Conservation (phyloP, 2,797 vertebrate genomes). For the Phataginus tricuspis region DNA sequence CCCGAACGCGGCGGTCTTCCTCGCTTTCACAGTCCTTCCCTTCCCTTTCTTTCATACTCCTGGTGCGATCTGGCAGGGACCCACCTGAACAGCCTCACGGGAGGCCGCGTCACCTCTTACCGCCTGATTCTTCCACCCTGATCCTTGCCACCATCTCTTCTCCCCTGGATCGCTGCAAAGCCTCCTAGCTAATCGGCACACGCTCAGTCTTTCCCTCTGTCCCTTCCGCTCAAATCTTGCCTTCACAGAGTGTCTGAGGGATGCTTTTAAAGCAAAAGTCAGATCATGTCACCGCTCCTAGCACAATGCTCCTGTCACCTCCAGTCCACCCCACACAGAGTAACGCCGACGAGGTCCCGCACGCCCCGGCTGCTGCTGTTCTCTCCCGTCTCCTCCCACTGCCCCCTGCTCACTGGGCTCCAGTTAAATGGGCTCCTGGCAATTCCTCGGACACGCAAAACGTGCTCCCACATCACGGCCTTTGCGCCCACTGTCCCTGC, state of each 20-base stretch:
- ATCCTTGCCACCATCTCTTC: background rate
- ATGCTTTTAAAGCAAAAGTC: background rate
- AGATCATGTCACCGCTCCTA: background rate
- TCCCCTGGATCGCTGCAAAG: background rate
- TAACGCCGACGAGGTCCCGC: background rate
- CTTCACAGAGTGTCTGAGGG: background rate
- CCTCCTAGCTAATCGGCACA: background rate
- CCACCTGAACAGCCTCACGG: background rate
- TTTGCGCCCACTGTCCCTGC: background rate
- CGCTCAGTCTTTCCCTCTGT: background rate
- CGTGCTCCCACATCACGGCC: background rate
- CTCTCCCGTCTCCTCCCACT: background rate
- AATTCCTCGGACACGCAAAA: background rate
- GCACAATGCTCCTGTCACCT: background rate
- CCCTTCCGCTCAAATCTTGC: background rate
- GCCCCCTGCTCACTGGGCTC: background rate
- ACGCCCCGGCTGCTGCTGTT: background rate
- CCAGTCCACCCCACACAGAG: background rate
- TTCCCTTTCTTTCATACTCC: background rate
- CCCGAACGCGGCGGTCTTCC: background rate
- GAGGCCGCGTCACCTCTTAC: background rate
- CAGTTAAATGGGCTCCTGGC: too few species aligned
- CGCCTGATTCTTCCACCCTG: background rate
- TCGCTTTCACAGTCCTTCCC: background rate
- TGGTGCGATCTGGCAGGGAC: background rate